These are phyloP conservation scores for human DNA, from an alignment of 2,113 vertebrate genomes.

Conservation along the genomic window GRCh38 chr4:39112501-39113000, in stretches of 20 bases:
- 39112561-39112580: background rate
- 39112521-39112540: background rate
- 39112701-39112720: constrained; percentile 32
- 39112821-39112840: background rate
- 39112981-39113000: background rate
- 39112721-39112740: background rate
- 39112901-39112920: background rate
- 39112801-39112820: background rate
- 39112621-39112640: background rate
- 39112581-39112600: background rate
- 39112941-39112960: background rate
- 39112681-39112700: background rate
- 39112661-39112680: background rate
- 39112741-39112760: background rate
- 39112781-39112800: background rate
- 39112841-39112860: background rate
- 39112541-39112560: background rate
- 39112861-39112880: background rate
- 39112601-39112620: background rate
- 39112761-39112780: constrained; percentile 11
- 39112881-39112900: background rate
- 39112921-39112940: background rate
- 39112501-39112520: background rate
- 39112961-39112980: background rate
- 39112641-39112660: background rate